A percentile compares a stretch with the other conserved stretches of the same genome.
Evolutionary conservation across 2,113 vertebrate genomes (phyloP).

Genomic region (Ophthalmolycus amberensis): DNA sequence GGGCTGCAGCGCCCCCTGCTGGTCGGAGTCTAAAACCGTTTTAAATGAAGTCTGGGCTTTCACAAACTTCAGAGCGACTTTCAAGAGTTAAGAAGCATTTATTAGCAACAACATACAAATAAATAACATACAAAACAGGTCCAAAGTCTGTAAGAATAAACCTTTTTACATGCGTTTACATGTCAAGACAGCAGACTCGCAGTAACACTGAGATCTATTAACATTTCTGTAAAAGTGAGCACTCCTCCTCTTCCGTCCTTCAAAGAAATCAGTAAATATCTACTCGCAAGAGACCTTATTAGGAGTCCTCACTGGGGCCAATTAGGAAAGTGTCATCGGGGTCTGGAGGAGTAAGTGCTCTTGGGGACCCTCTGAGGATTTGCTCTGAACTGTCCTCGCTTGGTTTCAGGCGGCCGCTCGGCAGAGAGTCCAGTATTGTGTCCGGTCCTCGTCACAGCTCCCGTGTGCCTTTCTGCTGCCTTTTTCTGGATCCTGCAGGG

Average conservation of each 20-base stretch:
- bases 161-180: constrained; percentile 1
- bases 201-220: background rate
- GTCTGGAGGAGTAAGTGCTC: constrained; percentile 59
- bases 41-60: background rate
- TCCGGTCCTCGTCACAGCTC: constrained; percentile 35
- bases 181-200: constrained; percentile 5
- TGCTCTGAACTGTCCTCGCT: constrained; percentile 57
- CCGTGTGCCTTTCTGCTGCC: constrained; percentile 44
- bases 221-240: background rate
- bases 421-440: constrained; percentile 24
- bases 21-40: constrained; percentile 19
- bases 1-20: constrained; percentile 55
- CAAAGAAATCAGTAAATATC: background rate
- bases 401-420: constrained; percentile 35
- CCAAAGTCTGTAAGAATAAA: background rate
- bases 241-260: background rate
- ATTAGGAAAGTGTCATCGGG: constrained; percentile 64
- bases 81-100: constrained; percentile 43
- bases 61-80: constrained; percentile 13
- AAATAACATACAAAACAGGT: constrained; percentile 61
- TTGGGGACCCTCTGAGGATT: constrained; percentile 72
- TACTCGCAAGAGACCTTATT: constrained; percentile 54
- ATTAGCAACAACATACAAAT: constrained; percentile 59
- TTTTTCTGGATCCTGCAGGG: constrained; percentile 74
- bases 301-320: constrained; percentile 60